phyloP scores from a whole-genome alignment of 2,113 vertebrate species.

The Emydocephalus ijimae region DNA sequence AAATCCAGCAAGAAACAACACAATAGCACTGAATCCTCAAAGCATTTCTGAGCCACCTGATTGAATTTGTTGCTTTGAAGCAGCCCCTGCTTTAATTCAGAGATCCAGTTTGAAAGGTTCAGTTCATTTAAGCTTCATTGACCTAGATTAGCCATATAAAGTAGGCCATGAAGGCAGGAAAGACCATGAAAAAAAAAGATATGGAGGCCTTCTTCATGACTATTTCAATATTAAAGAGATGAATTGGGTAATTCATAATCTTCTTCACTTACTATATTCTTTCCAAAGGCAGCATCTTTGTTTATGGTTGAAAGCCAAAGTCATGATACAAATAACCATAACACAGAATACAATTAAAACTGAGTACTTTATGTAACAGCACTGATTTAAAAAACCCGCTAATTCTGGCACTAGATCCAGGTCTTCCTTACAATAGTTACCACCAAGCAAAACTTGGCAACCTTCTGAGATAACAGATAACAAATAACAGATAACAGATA shows the following conservation, averaged over 20 bases:
- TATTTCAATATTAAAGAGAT: not conserved
- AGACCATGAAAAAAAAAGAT: not conserved
- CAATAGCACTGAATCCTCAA: not conserved
- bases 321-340: not conserved
- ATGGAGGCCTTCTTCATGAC: not conserved
- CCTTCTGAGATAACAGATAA: not conserved
- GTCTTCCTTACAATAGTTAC: not conserved
- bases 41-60: not conserved
- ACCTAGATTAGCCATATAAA: not conserved
- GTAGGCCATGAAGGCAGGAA: not conserved
- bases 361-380: not conserved
- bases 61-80: not conserved
- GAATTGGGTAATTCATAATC: not conserved
- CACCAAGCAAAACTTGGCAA: not conserved
- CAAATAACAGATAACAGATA: too few relatives aligned
- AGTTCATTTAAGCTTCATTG: not conserved
- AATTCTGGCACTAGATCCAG: not conserved
- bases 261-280: not conserved
- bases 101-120: not conserved
- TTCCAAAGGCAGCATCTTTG: not conserved
- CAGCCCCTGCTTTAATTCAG: not conserved
- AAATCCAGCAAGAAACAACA: not conserved
- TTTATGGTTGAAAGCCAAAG: not conserved
- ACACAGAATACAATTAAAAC: not conserved
- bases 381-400: not conserved